Evolutionary conservation across 2,113 vertebrate genomes (phyloP).

Genomic region (Phylloscopus whistleri): DNA sequence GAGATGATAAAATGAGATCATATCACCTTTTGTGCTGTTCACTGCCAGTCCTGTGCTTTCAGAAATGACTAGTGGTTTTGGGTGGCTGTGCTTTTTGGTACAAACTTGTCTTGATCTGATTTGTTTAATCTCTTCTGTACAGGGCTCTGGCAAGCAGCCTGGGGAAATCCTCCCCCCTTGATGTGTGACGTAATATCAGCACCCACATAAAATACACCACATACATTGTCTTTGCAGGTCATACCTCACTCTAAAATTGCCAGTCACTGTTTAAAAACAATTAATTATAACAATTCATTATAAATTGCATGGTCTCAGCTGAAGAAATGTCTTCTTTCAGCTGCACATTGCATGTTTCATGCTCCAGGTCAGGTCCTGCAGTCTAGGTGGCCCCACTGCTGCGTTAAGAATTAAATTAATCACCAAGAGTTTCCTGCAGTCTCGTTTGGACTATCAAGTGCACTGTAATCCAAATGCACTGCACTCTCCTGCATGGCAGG

Average conservation of each 20-base stretch:
- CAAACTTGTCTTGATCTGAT: neutral
- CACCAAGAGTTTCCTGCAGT: neutral
- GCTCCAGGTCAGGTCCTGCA: neutral
- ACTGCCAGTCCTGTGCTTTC: neutral
- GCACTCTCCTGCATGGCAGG: neutral
- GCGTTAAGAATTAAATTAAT: neutral
- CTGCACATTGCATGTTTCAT: neutral
- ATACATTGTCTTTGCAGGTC: neutral
- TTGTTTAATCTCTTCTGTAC: conserved; percentile 36
- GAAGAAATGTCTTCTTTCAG: neutral
- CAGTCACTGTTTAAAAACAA: neutral
- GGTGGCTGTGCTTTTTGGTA: neutral
- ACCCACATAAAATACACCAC: neutral
- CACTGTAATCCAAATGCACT: neutral
- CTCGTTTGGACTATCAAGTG: neutral
- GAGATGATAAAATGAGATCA: conserved; percentile 14
- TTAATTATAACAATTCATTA: neutral
- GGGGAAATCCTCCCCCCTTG: neutral
- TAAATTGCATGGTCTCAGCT: neutral
- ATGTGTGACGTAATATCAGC: neutral
- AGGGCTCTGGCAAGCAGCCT: neutral
- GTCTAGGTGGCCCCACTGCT: neutral
- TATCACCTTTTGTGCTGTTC: neutral
- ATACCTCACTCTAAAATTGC: neutral
- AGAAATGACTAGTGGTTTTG: neutral